Evolutionary conservation across 2,888 invertebrate genomes (phyloP).

Genomic region (Sphinx pinastri): DNA sequence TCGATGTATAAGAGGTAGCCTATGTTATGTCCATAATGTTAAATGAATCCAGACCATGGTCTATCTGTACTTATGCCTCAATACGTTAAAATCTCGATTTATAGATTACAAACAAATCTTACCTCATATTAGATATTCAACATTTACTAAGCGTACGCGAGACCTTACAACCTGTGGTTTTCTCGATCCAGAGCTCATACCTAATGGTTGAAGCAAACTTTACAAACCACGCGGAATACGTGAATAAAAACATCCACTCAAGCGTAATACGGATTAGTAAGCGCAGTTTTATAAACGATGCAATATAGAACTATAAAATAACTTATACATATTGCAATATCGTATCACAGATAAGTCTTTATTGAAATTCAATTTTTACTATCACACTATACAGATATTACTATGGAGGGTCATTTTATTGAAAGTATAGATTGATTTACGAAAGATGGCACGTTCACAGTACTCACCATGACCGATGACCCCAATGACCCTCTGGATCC

Average conservation of each 20-base stretch:
- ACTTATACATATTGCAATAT: background rate
- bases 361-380: no score
- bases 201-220: background rate
- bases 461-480: no score
- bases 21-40: no score
- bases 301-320: background rate
- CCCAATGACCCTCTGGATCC: no score
- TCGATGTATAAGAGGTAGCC: no score
- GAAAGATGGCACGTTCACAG: no score
- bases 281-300: constrained; percentile 8
- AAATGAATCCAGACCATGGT: no score
- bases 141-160: background rate
- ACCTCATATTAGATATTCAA: background rate
- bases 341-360: no score
- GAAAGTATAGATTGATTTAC: no score
- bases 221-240: background rate
- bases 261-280: constrained; percentile 9
- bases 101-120: background rate
- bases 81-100: background rate
- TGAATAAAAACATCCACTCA: background rate
- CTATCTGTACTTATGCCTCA: no score
- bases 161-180: background rate
- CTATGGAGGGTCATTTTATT: no score
- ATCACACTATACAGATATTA: no score
- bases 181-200: background rate